phyloP scores from a whole-genome alignment of 1,140 invertebrate genomes.

The Magallana ariakensis region DNA sequence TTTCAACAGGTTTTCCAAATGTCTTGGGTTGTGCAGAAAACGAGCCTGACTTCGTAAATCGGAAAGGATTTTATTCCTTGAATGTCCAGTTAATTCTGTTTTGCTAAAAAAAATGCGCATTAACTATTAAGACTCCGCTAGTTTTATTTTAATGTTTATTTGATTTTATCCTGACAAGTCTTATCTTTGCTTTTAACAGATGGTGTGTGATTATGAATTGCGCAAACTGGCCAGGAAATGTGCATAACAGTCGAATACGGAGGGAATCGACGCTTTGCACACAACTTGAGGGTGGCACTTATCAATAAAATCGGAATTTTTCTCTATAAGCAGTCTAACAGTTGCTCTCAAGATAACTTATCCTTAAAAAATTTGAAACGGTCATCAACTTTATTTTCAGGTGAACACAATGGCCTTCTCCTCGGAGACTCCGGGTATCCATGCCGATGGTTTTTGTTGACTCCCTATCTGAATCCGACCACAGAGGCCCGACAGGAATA shows the following conservation, averaged over 20 bases:
- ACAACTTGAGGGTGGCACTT: conserved; percentile 50
- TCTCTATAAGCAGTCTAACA: neutral
- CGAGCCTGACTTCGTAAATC: conserved; percentile 35
- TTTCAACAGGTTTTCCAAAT: no score
- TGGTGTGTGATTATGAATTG: neutral
- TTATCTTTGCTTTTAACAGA: neutral
- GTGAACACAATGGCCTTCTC: conserved; percentile 33
- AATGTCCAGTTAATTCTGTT: conserved; percentile 42
- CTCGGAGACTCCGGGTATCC: conserved; percentile 44
- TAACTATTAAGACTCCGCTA: neutral
- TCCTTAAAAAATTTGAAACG: neutral
- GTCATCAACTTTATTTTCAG: conserved; percentile 11
- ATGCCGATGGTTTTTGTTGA: conserved; percentile 25
- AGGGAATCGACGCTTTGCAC: conserved; percentile 40
- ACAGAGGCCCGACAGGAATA: neutral
- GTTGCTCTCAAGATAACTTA: neutral
- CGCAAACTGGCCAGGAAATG: neutral
- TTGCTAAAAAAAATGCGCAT: neutral
- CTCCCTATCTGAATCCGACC: conserved; percentile 11
- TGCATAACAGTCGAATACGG: neutral
- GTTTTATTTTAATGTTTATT: neutral
- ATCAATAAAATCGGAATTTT: neutral
- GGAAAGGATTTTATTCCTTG: conserved; percentile 44
- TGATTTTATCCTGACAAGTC: neutral
- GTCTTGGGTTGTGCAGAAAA: no score